A percentile compares a stretch with the other conserved stretches of the same genome.
phyloP scores from a whole-genome alignment of 2,113 vertebrate species.

The Microcebus lehilahytsara region DNA sequence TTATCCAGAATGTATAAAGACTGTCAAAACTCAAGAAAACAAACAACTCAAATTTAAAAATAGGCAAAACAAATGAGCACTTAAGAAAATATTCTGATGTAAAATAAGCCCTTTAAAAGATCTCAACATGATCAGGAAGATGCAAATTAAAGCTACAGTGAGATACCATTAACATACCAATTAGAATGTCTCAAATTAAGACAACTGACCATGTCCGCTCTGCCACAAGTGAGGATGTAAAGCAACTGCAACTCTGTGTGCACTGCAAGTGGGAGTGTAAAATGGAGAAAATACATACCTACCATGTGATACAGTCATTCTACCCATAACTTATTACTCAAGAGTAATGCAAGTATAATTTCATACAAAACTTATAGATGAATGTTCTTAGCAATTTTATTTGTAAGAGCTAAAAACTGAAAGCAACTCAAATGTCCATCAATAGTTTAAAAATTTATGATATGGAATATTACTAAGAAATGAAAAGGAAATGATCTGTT shows the following conservation, averaged over 20 bases:
- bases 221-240: neutral
- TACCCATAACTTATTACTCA: neutral
- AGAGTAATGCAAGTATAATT: neutral
- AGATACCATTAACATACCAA: too few species aligned
- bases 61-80: neutral
- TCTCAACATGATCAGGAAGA: neutral
- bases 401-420: neutral
- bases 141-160: neutral
- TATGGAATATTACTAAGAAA: neutral
- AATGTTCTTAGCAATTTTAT: neutral
- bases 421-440: neutral
- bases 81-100: neutral
- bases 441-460: neutral
- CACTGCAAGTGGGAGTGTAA: neutral
- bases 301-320: neutral
- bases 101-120: neutral
- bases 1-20: neutral
- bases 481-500: neutral
- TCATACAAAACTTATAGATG: neutral
- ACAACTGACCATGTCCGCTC: neutral
- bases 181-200: neutral
- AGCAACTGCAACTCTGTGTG: neutral
- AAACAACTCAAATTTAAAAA: neutral
- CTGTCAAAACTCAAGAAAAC: neutral
- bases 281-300: neutral